Conservation (phyloP, 2,888 invertebrate genomes). For the Hyposoter didymator region DNA sequence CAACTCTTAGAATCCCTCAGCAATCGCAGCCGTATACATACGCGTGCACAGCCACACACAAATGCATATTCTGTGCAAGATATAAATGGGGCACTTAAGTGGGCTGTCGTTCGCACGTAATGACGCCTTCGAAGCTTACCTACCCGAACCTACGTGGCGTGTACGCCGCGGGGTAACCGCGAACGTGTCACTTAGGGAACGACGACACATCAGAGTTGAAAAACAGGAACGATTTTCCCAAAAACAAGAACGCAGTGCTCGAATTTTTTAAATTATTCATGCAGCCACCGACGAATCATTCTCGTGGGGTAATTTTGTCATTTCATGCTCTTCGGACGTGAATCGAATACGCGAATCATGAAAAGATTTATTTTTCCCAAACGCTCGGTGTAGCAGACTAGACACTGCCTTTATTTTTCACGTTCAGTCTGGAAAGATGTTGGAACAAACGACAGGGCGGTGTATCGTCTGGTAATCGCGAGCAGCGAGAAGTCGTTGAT, state of each 20-base stretch:
- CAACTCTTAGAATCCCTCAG: slow-evolving; percentile 25
- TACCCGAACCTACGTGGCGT: slow-evolving; percentile 68
- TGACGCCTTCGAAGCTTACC: slow-evolving; percentile 77
- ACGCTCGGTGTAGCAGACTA: not conserved
- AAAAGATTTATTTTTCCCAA: not conserved
- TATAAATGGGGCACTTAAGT: slow-evolving; percentile 78
- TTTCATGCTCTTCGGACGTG: not conserved
- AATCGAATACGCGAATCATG: not conserved
- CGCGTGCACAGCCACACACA: not conserved
- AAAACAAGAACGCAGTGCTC: not conserved
- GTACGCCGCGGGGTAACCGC: slow-evolving; percentile 49
- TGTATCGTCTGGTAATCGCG: not conserved
- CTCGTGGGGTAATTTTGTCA: not conserved
- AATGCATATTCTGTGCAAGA: slow-evolving; percentile 52
- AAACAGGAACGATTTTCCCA: slow-evolving; percentile 2
- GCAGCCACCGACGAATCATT: not conserved
- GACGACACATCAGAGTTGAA: slow-evolving; percentile 11
- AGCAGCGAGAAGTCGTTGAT: slow-evolving; percentile 27
- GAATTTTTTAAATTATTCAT: not conserved
- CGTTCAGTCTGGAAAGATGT: not conserved
- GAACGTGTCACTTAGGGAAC: slow-evolving; percentile 64
- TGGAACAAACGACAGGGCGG: not conserved
- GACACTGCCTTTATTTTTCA: not conserved
- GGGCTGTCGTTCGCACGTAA: slow-evolving; percentile 78
- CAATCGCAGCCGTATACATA: slow-evolving; percentile 14